These are phyloP conservation scores for Halictus rubicundus DNA, from an alignment of 1,140 invertebrate species.

Conservation along the genomic window DNA sequence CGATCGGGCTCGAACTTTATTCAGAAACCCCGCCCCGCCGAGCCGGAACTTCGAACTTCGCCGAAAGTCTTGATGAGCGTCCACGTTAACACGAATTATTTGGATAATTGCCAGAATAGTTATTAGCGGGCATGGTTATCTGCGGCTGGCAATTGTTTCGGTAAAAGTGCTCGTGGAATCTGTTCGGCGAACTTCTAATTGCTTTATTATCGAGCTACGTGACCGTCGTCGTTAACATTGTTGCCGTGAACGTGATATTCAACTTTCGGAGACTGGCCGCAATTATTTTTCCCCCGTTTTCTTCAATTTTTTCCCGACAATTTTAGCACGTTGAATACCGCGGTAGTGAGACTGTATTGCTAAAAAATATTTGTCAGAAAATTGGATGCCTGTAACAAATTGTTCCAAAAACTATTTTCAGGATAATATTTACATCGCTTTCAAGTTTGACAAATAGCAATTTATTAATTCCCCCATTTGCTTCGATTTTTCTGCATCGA, in stretches of 20 bases:
- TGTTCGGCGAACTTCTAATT: slow-evolving; percentile 35
- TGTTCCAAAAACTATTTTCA: no score
- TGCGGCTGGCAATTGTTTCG: slow-evolving; percentile 21
- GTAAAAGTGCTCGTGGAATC: slow-evolving; percentile 14
- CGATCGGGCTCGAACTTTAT: slow-evolving; percentile 27
- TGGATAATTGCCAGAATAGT: slow-evolving; percentile 44
- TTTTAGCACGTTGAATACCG: no score
- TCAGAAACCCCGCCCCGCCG: background rate
- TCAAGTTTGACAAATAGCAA: background rate
- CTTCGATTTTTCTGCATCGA: no score
- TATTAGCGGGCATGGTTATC: slow-evolving; percentile 18
- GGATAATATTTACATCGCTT: no score
- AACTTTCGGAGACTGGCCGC: background rate
- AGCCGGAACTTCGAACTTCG: slow-evolving; percentile 17
- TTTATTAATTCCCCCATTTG: background rate
- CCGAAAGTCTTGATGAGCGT: slow-evolving; percentile 33
- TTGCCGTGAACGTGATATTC: background rate
- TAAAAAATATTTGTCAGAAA: no score
- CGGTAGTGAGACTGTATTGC: no score
- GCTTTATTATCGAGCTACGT: slow-evolving; percentile 23
- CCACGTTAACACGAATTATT: slow-evolving; percentile 40
- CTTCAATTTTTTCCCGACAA: background rate
- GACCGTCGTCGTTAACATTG: background rate
- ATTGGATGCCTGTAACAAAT: no score
- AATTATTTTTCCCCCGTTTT: no score